Evolutionary conservation across 2,797 vertebrate species (phyloP).

Genomic region (Hafferia zeledoni): DNA sequence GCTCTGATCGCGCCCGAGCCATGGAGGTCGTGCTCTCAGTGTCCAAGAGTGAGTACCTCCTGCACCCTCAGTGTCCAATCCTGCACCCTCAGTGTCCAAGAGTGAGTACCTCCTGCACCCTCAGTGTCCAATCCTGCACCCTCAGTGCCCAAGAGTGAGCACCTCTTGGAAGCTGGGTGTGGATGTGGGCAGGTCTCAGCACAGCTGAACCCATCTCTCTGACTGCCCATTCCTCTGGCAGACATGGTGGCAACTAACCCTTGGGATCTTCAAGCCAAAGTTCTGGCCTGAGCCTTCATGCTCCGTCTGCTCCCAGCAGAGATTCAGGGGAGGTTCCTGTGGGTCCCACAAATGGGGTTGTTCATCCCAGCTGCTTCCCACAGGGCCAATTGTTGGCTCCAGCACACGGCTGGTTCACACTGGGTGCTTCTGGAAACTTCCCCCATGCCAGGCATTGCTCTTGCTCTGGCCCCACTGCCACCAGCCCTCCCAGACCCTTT

Average conservation of each 20-base stretch:
- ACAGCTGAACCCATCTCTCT: too few relatives aligned
- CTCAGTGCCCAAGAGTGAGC: not conserved
- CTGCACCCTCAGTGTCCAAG: not conserved
- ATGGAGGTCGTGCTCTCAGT: not conserved
- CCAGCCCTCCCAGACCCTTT: not conserved
- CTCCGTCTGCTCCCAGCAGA: not conserved
- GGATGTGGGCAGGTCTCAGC: too few relatives aligned
- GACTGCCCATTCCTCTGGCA: too few relatives aligned
- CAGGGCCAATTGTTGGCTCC: rapidly evolving
- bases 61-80: not conserved
- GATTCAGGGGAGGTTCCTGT: not conserved
- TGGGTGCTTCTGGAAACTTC: not conserved
- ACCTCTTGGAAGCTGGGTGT: too few relatives aligned
- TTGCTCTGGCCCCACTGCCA: not conserved
- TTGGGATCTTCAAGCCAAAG: too few relatives aligned
- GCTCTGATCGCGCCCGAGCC: rapidly evolving
- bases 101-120: not conserved
- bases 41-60: not conserved
- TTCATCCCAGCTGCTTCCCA: not conserved
- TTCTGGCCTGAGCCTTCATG: too few relatives aligned
- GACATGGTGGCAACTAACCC: too few relatives aligned
- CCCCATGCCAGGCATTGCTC: not conserved
- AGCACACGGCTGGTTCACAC: not conserved
- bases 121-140: not conserved
- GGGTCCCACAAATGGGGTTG: not conserved